phyloP scores from a whole-genome alignment of 1,140 invertebrate genomes.

The Planococcus citri region DNA sequence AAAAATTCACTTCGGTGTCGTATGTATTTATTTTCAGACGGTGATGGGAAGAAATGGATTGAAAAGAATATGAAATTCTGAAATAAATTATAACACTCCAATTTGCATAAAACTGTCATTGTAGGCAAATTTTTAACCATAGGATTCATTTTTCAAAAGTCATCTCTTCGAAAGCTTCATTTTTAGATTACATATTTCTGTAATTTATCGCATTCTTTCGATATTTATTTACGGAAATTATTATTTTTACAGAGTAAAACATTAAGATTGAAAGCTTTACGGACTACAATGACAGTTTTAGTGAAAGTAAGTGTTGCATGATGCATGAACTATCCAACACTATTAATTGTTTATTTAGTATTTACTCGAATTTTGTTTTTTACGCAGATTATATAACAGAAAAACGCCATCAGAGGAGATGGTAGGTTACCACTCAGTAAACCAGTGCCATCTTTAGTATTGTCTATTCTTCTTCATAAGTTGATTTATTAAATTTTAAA shows the following conservation, averaged over 20 bases:
- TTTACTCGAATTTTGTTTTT: neutral
- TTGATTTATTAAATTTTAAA: neutral
- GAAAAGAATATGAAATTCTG: no score
- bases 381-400: neutral
- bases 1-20: no score
- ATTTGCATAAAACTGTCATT: neutral
- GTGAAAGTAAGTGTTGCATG: neutral
- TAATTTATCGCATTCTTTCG: neutral
- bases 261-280: neutral
- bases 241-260: neutral
- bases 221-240: neutral
- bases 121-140: no score
- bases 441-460: neutral
- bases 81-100: no score
- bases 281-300: conserved; percentile 7
- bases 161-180: neutral
- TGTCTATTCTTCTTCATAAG: neutral
- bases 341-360: neutral
- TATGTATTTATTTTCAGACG: no score
- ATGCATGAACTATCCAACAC: no score
- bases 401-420: neutral
- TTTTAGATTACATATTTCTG: no score
- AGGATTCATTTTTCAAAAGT: neutral
- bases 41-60: no score
- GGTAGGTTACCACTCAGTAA: neutral